These are phyloP conservation scores for Pipistrellus nathusii DNA, from an alignment of 2,797 vertebrate genomes.

Conservation along the genomic window DNA sequence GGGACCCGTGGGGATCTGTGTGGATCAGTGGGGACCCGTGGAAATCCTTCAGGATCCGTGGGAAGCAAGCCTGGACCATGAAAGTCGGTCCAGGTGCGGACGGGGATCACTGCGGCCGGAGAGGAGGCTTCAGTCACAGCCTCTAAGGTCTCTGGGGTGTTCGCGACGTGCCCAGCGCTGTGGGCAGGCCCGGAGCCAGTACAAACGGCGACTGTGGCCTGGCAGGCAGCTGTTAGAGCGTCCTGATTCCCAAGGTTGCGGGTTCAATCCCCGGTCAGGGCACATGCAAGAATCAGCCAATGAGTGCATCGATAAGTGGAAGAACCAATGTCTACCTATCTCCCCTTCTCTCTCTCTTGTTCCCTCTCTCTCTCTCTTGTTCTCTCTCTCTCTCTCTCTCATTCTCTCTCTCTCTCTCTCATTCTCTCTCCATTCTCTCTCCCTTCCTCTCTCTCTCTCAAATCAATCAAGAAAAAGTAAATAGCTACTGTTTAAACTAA, in stretches of 20 bases:
- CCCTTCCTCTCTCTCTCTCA: no score
- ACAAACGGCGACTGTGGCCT: background rate
- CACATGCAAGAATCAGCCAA: background rate
- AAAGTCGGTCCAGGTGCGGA: background rate
- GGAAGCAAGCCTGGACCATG: background rate
- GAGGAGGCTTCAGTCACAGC: no score
- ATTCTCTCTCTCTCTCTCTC: no score
- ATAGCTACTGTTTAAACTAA: background rate
- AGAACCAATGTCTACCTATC: background rate
- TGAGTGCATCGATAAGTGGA: background rate
- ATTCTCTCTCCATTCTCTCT: no score
- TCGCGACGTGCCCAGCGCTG: background rate
- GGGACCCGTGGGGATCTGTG: no score
- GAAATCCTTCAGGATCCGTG: background rate
- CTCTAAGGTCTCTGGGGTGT: background rate
- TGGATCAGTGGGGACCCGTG: no score
- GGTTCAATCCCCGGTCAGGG: background rate
- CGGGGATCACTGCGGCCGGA: background rate
- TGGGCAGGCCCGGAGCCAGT: background rate
- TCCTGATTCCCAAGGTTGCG: background rate
- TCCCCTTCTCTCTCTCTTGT: no score
- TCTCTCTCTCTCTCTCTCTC: no score
- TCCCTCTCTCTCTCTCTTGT: no score
- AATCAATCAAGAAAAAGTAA: background rate
- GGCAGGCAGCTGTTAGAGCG: background rate